Percentiles rank a stretch among this genome's conserved stretches.
Conservation (phyloP, 2,888 invertebrate species). For the Stenolophus ochropezus region DNA sequence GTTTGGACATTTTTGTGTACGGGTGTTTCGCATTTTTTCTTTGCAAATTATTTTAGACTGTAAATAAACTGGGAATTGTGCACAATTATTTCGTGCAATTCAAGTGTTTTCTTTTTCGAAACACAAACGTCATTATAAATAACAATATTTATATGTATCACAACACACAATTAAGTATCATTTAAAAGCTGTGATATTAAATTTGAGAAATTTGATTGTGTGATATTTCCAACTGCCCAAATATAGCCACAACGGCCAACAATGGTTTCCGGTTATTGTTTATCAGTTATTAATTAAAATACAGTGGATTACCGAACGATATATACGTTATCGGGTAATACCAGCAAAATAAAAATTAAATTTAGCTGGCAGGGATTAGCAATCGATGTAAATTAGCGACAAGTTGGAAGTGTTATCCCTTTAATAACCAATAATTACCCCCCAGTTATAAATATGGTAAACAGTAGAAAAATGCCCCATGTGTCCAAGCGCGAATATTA, state of each 20-base stretch:
- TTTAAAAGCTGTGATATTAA: too few species aligned
- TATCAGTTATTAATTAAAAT: background rate
- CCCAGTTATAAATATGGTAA: slow-evolving; percentile 46
- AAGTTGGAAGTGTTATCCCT: slow-evolving; percentile 16
- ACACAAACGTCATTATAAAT: too few species aligned
- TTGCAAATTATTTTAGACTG: background rate
- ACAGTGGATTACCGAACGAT: background rate
- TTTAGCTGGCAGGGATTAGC: background rate
- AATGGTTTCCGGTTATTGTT: background rate
- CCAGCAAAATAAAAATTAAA: slow-evolving; percentile 4
- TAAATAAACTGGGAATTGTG: background rate
- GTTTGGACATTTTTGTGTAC: slow-evolving; percentile 1
- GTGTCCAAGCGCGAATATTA: slow-evolving; percentile 47
- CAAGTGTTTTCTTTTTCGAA: background rate
- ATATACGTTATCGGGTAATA: slow-evolving; percentile 15
- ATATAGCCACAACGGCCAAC: too few species aligned
- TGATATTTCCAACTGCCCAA: too few species aligned
- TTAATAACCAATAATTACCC: slow-evolving; percentile 52
- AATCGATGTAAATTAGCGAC: slow-evolving; percentile 3
- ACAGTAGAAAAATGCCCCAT: slow-evolving; percentile 35
- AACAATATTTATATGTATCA: too few species aligned
- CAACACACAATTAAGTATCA: too few species aligned
- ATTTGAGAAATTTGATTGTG: too few species aligned
- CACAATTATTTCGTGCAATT: background rate
- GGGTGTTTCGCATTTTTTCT: background rate